These are phyloP conservation scores for Dicycla oo DNA, from an alignment of 2,888 invertebrate genomes.

Conservation along the genomic window DNA sequence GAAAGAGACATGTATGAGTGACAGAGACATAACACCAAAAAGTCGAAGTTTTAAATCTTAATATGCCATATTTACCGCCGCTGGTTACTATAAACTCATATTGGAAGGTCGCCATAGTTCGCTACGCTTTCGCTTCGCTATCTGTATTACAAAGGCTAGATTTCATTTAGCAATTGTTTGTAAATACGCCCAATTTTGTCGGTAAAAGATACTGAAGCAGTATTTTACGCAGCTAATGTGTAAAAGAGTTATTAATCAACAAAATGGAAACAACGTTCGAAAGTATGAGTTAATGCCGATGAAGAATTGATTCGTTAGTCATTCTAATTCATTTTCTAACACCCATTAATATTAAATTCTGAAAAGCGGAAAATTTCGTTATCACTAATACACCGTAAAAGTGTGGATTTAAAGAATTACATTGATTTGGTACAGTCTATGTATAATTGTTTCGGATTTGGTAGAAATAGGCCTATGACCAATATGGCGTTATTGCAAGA, in stretches of 20 bases:
- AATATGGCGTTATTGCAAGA: slow-evolving; percentile 37
- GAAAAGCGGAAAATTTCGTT: slow-evolving; percentile 48
- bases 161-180: not conserved
- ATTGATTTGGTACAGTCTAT: slow-evolving; percentile 39
- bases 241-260: slow-evolving; percentile 45
- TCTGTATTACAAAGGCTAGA: not conserved
- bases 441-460: slow-evolving; percentile 35
- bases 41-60: no score
- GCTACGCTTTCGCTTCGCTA: not conserved
- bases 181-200: not conserved
- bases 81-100: not conserved
- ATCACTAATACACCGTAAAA: slow-evolving; percentile 34
- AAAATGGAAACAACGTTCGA: slow-evolving; percentile 38
- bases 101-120: not conserved
- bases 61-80: no score
- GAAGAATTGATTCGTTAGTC: slow-evolving; percentile 51
- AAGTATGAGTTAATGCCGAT: slow-evolving; percentile 44
- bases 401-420: slow-evolving; percentile 22
- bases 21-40: no score
- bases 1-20: no score
- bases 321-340: slow-evolving; percentile 36
- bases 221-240: slow-evolving; percentile 45
- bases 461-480: slow-evolving; percentile 44
- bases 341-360: slow-evolving; percentile 36
- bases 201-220: not conserved